Evolutionary conservation across 2,888 invertebrate species (phyloP).

Genomic region (Marronus borbonicus): DNA sequence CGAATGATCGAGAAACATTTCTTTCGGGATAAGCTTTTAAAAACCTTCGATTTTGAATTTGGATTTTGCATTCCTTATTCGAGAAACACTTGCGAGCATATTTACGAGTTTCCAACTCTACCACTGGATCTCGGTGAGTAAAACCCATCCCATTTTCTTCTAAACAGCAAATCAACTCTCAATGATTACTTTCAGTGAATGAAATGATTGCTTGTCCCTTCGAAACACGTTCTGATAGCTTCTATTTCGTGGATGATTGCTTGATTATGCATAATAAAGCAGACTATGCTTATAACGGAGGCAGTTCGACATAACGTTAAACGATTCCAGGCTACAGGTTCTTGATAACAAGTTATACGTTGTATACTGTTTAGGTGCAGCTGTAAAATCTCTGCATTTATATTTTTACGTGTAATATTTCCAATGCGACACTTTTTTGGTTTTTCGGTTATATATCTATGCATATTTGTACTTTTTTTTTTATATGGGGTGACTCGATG

Average conservation of each 20-base stretch:
- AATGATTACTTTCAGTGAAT: slow-evolving; percentile 80
- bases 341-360: slow-evolving; percentile 19
- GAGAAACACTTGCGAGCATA: slow-evolving; percentile 98
- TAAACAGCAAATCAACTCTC: background rate
- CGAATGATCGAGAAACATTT: slow-evolving; percentile 99
- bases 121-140: slow-evolving; percentile 86
- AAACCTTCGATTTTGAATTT: slow-evolving; percentile 99
- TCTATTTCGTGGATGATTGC: slow-evolving; percentile 97
- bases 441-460: background rate
- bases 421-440: slow-evolving; percentile 28
- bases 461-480: no score
- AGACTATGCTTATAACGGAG: slow-evolving; percentile 97
- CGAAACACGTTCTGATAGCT: slow-evolving; percentile 98
- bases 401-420: slow-evolving; percentile 41
- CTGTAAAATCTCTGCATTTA: slow-evolving; percentile 37
- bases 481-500: background rate
- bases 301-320: slow-evolving; percentile 67
- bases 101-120: slow-evolving; percentile 97
- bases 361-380: slow-evolving; percentile 27
- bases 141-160: background rate
- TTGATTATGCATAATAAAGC: slow-evolving; percentile 99
- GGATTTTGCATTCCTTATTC: slow-evolving; percentile 99
- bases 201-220: slow-evolving; percentile 98
- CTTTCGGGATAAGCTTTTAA: slow-evolving; percentile 92
- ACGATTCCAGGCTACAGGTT: slow-evolving; percentile 27